Percentiles rank a stretch among this genome's conserved stretches.
Conservation (phyloP, 1,140 invertebrate species). For the Brachionus sp. region DNA sequence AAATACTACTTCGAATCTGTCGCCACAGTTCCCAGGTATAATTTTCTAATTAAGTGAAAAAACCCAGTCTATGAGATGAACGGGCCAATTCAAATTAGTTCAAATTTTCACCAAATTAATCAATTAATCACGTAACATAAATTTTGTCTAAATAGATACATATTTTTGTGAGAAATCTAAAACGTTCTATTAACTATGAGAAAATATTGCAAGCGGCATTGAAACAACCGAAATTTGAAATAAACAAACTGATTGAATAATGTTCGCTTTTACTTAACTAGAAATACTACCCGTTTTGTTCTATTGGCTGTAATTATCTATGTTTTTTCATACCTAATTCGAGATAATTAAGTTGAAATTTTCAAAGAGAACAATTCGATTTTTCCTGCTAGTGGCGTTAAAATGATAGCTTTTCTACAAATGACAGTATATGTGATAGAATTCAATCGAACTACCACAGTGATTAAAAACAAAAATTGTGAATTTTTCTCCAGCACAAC, state of each 20-base stretch:
- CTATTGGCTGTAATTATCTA: conserved; percentile 30
- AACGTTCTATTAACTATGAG: conserved; percentile 3
- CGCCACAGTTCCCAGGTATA: neutral
- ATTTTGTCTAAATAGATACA: neutral
- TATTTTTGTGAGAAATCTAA: conserved; percentile 18
- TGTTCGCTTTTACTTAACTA: neutral
- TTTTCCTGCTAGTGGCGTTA: conserved; percentile 15
- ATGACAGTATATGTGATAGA: conserved; percentile 27
- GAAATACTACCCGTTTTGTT: neutral
- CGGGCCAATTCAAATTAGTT: neutral
- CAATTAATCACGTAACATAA: conserved; percentile 27
- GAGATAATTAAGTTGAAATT: conserved; percentile 13
- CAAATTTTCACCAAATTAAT: conserved; percentile 42
- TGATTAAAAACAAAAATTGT: neutral
- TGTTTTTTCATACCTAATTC: neutral
- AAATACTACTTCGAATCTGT: conserved; percentile 4
- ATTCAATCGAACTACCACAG: conserved; percentile 34
- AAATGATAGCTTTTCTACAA: conserved; percentile 8
- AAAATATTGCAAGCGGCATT: neutral
- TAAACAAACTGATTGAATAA: conserved; percentile 39
- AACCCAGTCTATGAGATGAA: conserved; percentile 22
- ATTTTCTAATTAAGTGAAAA: neutral
- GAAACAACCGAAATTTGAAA: neutral
- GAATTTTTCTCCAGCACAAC: conserved; percentile 19
- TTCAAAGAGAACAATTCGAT: neutral